Percentiles rank a stretch among this genome's conserved stretches.
These are phyloP conservation scores for Siphlonurus alternatus DNA, from an alignment of 2,888 invertebrate genomes.

Conservation along the genomic window DNA sequence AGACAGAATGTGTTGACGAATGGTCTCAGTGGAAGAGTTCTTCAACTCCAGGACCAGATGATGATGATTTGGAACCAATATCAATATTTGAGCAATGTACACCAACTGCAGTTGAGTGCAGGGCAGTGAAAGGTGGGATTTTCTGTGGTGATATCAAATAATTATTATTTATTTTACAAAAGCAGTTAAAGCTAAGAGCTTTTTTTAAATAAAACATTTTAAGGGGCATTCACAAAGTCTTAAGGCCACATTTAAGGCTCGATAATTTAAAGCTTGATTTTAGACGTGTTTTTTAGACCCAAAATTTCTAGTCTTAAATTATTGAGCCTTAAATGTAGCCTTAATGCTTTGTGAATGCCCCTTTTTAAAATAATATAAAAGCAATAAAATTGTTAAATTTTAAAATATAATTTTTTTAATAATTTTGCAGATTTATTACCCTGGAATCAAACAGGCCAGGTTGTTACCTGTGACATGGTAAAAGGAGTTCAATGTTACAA, in stretches of 20 bases:
- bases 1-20: not conserved
- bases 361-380: not conserved
- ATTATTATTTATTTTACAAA: no score
- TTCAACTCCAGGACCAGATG: not conserved
- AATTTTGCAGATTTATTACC: not conserved
- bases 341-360: no score
- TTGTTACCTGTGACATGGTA: not conserved
- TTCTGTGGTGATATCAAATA: no score
- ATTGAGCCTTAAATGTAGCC: no score
- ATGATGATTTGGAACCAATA: conserved; percentile 8
- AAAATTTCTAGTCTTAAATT: no score
- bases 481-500: conserved; percentile 4
- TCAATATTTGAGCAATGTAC: conserved; percentile 8
- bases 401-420: not conserved
- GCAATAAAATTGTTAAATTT: not conserved
- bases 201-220: not conserved
- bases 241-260: no score
- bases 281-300: no score
- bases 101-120: conserved; percentile 6
- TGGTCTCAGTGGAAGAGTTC: conserved; percentile 7
- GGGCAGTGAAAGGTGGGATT: conserved; percentile 7
- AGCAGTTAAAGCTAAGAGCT: no score
- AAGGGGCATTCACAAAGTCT: no score
- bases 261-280: no score
- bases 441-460: not conserved